These are phyloP conservation scores for Graphium colonna DNA, from an alignment of 2,888 invertebrate species.

Conservation along the genomic window DNA sequence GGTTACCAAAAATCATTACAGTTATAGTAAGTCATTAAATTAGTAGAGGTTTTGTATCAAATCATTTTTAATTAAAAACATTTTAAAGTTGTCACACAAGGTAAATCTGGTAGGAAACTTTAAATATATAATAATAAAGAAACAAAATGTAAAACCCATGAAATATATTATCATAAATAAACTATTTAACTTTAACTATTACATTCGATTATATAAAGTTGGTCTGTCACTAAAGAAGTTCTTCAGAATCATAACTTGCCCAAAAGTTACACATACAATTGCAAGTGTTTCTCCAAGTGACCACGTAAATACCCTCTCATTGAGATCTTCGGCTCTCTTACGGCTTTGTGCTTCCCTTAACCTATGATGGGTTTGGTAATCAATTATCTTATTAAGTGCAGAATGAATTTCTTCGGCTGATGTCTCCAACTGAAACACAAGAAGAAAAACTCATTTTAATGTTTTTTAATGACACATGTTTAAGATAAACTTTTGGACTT, in stretches of 20 bases:
- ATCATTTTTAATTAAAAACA: too few species aligned
- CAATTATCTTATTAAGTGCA: conserved; percentile 91
- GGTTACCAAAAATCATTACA: too few species aligned
- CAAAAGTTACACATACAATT: conserved; percentile 91
- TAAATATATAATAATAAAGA: conserved; percentile 24
- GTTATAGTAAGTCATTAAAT: too few species aligned
- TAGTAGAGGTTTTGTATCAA: too few species aligned
- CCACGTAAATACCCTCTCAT: conserved; percentile 96
- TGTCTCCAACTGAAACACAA: conserved; percentile 89
- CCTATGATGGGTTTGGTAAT: conserved; percentile 98
- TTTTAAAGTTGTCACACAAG: too few species aligned
- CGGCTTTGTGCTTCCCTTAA: conserved; percentile 96
- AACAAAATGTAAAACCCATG: conserved; percentile 39
- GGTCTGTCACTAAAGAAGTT: conserved; percentile 89
- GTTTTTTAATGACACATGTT: too few species aligned
- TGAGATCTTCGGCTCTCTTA: conserved; percentile 97
- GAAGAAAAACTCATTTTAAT: conserved; percentile 3
- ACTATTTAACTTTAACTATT: conserved; percentile 55
- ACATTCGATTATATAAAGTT: conserved; percentile 66
- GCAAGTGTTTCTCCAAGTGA: conserved; percentile 93
- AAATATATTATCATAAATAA: conserved; percentile 62
- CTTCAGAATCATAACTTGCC: conserved; percentile 94
- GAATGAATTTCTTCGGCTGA: conserved; percentile 95
- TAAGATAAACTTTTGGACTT: too few species aligned
- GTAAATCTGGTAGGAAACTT: too few species aligned